phyloP scores from a whole-genome alignment of 2,113 vertebrate species.

The Sminthopsis crassicaudata region DNA sequence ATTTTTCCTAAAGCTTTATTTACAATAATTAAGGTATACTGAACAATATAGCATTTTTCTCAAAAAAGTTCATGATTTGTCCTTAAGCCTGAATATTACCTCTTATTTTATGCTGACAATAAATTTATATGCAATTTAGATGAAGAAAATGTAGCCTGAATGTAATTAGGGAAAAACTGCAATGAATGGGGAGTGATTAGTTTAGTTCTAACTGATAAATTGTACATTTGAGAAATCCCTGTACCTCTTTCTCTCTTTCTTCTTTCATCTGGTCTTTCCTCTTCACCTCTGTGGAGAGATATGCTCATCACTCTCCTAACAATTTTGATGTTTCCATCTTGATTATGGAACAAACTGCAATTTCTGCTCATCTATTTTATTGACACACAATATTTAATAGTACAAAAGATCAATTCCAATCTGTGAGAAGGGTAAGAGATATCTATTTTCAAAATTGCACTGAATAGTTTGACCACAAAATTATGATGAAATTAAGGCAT shows the following conservation, averaged over 20 bases:
- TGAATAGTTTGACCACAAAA: neutral
- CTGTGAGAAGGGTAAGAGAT: neutral
- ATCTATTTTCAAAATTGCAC: constrained; percentile 33
- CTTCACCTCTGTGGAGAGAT: too few relatives aligned
- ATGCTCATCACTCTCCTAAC: too few relatives aligned
- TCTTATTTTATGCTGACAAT: neutral
- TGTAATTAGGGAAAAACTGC: neutral
- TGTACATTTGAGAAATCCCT: neutral
- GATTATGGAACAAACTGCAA: neutral
- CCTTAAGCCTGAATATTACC: neutral
- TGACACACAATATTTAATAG: constrained; percentile 14
- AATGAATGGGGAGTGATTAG: neutral
- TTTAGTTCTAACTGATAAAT: constrained; percentile 10
- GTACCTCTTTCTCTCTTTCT: neutral
- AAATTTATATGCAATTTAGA: neutral
- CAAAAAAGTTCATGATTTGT: neutral
- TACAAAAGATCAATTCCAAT: neutral
- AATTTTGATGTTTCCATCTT: neutral
- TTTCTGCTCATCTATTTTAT: neutral
- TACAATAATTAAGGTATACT: neutral
- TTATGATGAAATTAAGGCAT: neutral
- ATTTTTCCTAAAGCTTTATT: neutral
- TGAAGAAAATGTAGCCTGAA: neutral
- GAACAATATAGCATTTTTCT: neutral
- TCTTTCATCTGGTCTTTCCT: too few relatives aligned